Evolutionary conservation across 2,797 vertebrate genomes (phyloP).

Genomic region (Labeo calbasu): DNA sequence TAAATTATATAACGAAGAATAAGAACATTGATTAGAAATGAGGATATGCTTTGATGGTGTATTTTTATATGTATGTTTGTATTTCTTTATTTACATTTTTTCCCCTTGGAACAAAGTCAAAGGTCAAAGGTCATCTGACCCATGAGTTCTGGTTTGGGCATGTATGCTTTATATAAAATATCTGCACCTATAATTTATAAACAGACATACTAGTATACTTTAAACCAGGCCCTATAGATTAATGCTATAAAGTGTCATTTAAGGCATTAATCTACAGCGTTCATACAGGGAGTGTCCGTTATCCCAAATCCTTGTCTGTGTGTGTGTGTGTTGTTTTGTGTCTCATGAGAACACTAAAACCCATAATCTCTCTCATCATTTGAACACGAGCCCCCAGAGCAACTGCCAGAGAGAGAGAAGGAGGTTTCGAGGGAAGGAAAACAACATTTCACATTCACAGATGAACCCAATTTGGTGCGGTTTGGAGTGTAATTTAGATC

Average conservation of each 20-base stretch:
- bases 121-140: not conserved
- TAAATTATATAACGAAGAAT: too few species aligned
- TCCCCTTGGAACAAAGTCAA: not conserved
- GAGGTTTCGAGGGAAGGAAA: conserved; percentile 52
- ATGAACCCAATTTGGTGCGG: conserved; percentile 99
- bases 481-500: conserved; percentile 99
- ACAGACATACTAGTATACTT: not conserved
- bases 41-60: not conserved
- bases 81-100: too few species aligned
- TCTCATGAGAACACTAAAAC: conserved; percentile 88
- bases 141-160: not conserved
- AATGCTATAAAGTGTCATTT: not conserved
- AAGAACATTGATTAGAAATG: not conserved
- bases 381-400: conserved; percentile 96
- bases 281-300: conserved; percentile 10
- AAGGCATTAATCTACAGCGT: not conserved
- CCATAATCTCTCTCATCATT: conserved; percentile 93
- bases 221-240: not conserved
- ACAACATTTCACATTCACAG: conserved; percentile 95
- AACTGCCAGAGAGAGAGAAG: conserved; percentile 69
- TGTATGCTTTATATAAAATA: not conserved
- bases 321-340: conserved; percentile 64
- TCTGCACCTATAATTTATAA: not conserved
- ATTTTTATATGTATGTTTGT: too few species aligned
- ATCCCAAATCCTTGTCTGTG: conserved; percentile 61